Evolutionary conservation across 2,888 invertebrate species (phyloP), one percentile per base, ranked within the genome.

Genomic region (Drosophila monieri): DNA sequence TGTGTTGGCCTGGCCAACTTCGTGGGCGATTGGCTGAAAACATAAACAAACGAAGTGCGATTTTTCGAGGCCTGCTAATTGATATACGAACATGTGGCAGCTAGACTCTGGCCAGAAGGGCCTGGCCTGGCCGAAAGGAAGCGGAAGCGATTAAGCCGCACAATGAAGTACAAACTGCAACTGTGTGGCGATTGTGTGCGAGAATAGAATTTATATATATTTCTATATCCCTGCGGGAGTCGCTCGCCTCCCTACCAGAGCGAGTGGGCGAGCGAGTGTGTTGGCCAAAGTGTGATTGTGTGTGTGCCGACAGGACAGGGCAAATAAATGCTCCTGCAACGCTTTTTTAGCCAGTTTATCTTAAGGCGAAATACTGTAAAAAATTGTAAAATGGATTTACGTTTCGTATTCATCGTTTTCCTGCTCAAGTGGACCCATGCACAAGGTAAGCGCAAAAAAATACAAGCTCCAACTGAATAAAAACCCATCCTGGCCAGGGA

Each of bases 351-450:
- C 84, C 87, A 83, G 80, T 85, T 85, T 75, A 83, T 85, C 80
- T 80, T 73, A 73, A 80, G 80, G 73, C 89, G 76, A 81, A 84
- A 75, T 77, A 74, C 76, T 81, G 85, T 87, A 77, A 78, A 78
- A 80, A 78, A 85, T 78, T 83, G 78, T 80, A 84, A 87, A 81
- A 90, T 90, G 89, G 89, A 90, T 89, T 80, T 90, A 83, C 85
- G 90, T 74, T 86, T 90, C 81, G 78, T 90, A 76, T 85, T 90
- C 86, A 90, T 90, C 83, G 84, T 90, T 73, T 88, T 90, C 74
- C 83, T 90, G 77, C 84, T 90, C 76, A 90, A 90, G 81, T 90
- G 89, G 90, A 89, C 86, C 77, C 78, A 87, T 88, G 88, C 84
- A 71, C 89, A 89, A 90, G 89, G 89, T 90, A 85, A 76, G 90